Conservation (phyloP, 2,888 invertebrate species). For the Crematogaster levior region DNA sequence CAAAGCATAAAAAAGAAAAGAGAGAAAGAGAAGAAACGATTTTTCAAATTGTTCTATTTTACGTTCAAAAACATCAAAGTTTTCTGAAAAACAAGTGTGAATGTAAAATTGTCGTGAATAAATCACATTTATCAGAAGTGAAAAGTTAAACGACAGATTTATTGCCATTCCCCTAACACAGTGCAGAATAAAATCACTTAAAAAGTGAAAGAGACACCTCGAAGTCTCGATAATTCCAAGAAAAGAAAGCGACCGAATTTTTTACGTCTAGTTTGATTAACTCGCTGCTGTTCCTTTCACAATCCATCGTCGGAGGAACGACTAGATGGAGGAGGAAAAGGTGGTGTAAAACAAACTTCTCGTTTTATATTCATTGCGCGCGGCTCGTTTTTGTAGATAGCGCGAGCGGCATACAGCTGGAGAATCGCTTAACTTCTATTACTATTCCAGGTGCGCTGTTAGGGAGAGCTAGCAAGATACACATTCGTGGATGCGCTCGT, state of each 20-base stretch:
- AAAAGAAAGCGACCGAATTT: constrained; percentile 35
- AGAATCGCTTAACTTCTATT: constrained; percentile 71
- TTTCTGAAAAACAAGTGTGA: neutral
- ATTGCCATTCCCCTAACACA: neutral
- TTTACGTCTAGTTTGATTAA: constrained; percentile 11
- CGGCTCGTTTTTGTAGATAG: constrained; percentile 62
- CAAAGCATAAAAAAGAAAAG: neutral
- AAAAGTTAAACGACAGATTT: neutral
- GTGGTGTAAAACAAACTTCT: constrained; percentile 54
- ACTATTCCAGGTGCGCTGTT: constrained; percentile 68
- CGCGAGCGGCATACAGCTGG: constrained; percentile 50
- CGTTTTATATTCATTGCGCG: constrained; percentile 64
- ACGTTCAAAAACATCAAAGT: neutral
- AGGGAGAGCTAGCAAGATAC: constrained; percentile 2
- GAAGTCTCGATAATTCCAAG: neutral
- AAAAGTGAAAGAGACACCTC: constrained; percentile 48
- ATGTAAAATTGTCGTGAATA: neutral
- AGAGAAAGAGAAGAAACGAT: neutral
- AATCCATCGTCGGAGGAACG: constrained; percentile 40
- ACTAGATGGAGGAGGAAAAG: neutral
- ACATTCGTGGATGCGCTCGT: constrained; percentile 5
- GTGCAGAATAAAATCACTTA: neutral
- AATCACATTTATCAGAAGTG: neutral
- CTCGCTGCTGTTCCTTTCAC: constrained; percentile 47
- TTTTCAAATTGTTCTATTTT: neutral